phyloP scores from a whole-genome alignment of 2,888 invertebrate species.

The Melipona bicolor region DNA sequence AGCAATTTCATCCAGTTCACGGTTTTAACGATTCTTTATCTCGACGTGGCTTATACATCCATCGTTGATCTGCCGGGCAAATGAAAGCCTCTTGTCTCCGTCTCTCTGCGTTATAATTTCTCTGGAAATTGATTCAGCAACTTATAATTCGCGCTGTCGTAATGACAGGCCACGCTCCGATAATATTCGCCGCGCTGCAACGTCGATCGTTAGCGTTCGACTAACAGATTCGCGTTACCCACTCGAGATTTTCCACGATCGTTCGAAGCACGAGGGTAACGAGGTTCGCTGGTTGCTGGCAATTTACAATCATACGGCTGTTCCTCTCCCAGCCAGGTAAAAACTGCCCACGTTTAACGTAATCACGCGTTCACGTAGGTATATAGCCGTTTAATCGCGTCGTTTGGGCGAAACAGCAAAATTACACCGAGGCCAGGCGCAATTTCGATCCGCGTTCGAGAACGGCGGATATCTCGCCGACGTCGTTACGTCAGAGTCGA shows the following conservation, averaged over 20 bases:
- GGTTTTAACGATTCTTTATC: slow-evolving; percentile 8
- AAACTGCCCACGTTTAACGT: not conserved
- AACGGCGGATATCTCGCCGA: no score
- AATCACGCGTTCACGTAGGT: not conserved
- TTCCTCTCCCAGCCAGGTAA: not conserved
- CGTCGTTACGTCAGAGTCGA: not conserved
- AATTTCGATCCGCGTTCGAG: no score
- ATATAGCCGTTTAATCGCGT: not conserved
- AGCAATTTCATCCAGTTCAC: slow-evolving; percentile 32
- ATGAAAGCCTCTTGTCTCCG: no score
- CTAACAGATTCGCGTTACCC: not conserved
- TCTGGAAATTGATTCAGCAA: not conserved
- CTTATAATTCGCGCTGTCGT: not conserved
- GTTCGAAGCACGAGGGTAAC: not conserved
- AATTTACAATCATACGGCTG: not conserved
- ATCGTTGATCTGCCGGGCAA: no score
- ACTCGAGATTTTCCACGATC: not conserved
- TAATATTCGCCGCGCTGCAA: not conserved
- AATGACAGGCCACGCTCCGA: not conserved
- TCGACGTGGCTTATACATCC: no score
- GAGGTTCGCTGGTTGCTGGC: not conserved
- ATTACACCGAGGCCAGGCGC: no score
- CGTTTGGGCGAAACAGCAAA: not conserved
- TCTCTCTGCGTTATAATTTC: not conserved
- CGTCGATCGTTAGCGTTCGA: not conserved